Base-by-base conservation (phyloP, 2,113 vertebrate species). In the Columba janthina region DNA sequence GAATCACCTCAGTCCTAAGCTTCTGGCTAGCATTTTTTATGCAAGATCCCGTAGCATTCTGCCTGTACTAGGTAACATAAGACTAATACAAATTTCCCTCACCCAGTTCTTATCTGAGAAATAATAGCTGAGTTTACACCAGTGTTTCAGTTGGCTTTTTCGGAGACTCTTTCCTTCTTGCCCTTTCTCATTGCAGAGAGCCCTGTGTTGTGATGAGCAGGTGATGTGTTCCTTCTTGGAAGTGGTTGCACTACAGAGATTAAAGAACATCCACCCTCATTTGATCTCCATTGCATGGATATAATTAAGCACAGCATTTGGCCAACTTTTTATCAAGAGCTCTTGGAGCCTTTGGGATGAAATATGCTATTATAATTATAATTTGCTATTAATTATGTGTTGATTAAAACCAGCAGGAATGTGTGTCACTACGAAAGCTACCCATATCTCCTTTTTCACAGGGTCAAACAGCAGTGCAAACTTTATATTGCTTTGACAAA, bases 391-490 rank as follows among this genome's bases (percentile, higher is more conserved):
- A 92, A 97, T 96, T 95, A 85, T 66, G 50, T 92, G 85, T 88
- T 94, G 90, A 96, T 94, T 93, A 93, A 95, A 93, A 94, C 26
- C 51, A 86, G 94, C 72, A 94, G 90, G 85, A 91, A 93, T 92
- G 51, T 89, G 69, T 93, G 93, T 86, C 77, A 81, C 67, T 71
- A 36, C 5, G 24, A 57, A 85, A 89, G 67, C 69, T 66, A 58
- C 20, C 60, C 67, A 5, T 12, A 73, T 76, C 72, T 88, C 26
- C n/a, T 13, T 64, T 90, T 71, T 54, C 56, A 32, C 0, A 0
- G 56, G 38, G 46, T 89, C 90, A 75, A 62, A 65, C 48, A 66
- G 69, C 56, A 87, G 7, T 8, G 46, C 78, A 79, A 69, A 31
- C 32, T 94, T 78, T 42, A 38, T 56, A 69, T 25, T 32, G 25